Conservation (phyloP, 2,113 vertebrate genomes). For the Recurvirostra avosetta region DNA sequence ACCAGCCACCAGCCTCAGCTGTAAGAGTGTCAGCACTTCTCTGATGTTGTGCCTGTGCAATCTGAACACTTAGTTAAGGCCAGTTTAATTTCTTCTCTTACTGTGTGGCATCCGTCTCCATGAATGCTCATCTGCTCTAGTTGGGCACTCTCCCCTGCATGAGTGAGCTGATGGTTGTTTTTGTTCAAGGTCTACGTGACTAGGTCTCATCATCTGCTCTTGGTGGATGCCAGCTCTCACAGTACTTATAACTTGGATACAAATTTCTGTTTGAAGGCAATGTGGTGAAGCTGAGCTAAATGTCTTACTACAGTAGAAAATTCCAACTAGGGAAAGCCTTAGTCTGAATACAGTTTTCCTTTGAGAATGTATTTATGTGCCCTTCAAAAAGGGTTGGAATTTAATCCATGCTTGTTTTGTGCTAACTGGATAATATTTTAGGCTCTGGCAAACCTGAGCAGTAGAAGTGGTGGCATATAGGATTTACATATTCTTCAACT, state of each 20-base stretch:
- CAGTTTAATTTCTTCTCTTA: neutral
- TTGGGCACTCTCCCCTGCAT: neutral
- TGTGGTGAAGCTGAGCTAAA: neutral
- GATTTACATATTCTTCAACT: neutral
- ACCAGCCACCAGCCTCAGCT: neutral
- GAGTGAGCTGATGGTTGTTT: neutral
- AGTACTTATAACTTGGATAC: neutral
- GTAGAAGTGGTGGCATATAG: neutral
- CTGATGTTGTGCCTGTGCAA: neutral
- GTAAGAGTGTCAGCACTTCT: neutral
- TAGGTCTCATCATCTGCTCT: neutral
- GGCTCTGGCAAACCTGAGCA: neutral
- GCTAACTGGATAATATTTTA: neutral
- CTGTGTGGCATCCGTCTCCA: rapidly evolving
- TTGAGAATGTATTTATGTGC: neutral
- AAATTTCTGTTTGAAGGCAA: neutral
- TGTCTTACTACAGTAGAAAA: neutral
- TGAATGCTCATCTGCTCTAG: neutral
- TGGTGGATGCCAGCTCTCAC: neutral
- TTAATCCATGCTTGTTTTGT: neutral
- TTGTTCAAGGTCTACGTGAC: neutral
- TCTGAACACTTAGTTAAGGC: neutral
- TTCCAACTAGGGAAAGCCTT: neutral
- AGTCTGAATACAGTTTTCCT: neutral
- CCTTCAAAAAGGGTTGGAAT: neutral